Evolutionary conservation across 2,888 invertebrate species (phyloP).

Genomic region (Noctuana brunneofusca): DNA sequence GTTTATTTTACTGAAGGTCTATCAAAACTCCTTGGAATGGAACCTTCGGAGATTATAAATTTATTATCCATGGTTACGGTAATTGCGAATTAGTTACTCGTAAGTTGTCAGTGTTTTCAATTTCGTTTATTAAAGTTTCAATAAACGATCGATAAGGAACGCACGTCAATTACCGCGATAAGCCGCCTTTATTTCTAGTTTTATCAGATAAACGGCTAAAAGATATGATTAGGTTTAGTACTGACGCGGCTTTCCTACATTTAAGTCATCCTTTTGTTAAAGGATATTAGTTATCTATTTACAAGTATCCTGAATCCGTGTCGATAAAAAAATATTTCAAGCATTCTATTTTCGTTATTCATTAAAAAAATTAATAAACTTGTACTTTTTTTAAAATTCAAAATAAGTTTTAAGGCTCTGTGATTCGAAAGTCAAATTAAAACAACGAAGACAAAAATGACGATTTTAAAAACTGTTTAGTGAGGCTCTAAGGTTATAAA

Average conservation of each 20-base stretch:
- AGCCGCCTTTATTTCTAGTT: conserved; percentile 15
- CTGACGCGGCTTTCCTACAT: background rate
- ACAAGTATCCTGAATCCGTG: background rate
- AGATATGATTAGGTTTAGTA: conserved; percentile 36
- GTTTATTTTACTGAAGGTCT: too few species aligned
- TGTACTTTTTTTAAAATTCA: too few species aligned
- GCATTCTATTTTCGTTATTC: too few species aligned
- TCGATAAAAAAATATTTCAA: background rate
- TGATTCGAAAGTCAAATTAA: too few species aligned
- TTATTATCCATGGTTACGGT: background rate
- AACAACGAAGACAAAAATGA: background rate
- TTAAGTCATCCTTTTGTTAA: background rate
- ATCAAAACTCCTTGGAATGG: background rate
- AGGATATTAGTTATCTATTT: background rate
- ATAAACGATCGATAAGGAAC: conserved; percentile 28
- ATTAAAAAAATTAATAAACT: too few species aligned
- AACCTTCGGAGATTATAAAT: background rate
- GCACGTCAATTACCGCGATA: conserved; percentile 31
- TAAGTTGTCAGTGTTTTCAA: conserved; percentile 6
- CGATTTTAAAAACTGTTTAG: background rate
- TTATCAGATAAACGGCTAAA: conserved; percentile 30
- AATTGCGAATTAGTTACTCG: background rate
- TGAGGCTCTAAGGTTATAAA: background rate
- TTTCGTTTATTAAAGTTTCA: conserved; percentile 30
- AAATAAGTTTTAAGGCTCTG: too few species aligned